Conservation (phyloP, 2,797 vertebrate species). For the Darevskia mixta region DNA sequence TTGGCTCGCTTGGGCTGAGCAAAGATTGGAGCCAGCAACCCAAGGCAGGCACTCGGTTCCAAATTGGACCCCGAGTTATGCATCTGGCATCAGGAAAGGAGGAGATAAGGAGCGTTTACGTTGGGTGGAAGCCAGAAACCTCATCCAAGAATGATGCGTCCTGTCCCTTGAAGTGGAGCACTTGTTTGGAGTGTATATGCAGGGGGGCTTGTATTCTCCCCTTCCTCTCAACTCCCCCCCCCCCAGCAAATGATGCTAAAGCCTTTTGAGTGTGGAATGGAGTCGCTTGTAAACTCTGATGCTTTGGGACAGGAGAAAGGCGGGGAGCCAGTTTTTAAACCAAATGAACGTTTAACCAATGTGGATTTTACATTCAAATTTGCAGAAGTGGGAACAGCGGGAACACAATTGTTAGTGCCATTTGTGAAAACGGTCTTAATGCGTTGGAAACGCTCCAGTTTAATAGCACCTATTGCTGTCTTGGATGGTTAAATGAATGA, state of each 20-base stretch:
- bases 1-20: neutral
- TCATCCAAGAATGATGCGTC: neutral
- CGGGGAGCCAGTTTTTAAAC: neutral
- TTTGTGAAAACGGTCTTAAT: conserved; percentile 1
- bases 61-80: neutral
- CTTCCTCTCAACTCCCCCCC: too few relatives aligned
- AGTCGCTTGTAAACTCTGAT: neutral
- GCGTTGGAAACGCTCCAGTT: neutral
- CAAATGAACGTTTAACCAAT: neutral
- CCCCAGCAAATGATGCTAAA: neutral
- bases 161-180: neutral
- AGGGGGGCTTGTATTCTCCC: neutral
- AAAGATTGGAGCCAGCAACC: neutral
- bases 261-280: neutral
- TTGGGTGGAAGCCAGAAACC: neutral
- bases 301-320: neutral
- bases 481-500: neutral
- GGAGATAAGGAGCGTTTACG: neutral
- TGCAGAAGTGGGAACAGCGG: neutral
- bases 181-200: neutral
- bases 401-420: neutral
- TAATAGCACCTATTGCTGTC: neutral
- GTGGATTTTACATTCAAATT: neutral
- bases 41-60: too few relatives aligned
- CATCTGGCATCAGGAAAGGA: neutral